phyloP scores from a whole-genome alignment of 2,888 invertebrate species.

The Pterostichus niger region DNA sequence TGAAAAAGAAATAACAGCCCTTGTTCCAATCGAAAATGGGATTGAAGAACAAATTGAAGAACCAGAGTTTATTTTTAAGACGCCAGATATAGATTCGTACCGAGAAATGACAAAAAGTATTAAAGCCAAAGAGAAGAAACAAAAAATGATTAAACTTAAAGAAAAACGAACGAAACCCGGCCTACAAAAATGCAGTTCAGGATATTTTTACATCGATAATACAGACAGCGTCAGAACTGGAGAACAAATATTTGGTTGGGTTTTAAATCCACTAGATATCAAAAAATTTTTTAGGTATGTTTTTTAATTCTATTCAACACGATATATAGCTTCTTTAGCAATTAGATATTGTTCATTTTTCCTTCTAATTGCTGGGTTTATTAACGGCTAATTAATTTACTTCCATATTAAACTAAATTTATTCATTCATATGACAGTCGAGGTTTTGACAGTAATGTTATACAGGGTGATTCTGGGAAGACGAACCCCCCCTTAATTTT shows the following conservation, averaged over 20 bases:
- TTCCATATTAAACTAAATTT: too few relatives aligned
- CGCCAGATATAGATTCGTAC: neutral
- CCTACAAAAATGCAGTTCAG: neutral
- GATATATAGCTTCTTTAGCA: too few relatives aligned
- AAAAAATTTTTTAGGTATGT: conserved; percentile 49
- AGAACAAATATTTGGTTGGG: conserved; percentile 49
- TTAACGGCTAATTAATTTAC: too few relatives aligned
- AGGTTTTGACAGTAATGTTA: too few relatives aligned
- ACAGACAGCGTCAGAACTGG: conserved; percentile 44
- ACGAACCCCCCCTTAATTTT: too few relatives aligned
- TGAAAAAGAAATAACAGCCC: neutral
- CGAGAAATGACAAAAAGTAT: conserved; percentile 5
- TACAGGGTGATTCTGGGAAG: too few relatives aligned
- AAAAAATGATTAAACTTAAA: neutral
- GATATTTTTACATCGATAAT: conserved; percentile 19
- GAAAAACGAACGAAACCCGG: neutral
- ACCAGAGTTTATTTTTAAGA: neutral
- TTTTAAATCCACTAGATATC: conserved; percentile 33
- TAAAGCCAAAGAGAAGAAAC: neutral
- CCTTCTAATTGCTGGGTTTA: too few relatives aligned
- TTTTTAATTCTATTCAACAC: neutral
- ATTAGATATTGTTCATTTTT: too few relatives aligned
- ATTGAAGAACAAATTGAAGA: neutral
- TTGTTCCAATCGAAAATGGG: neutral
- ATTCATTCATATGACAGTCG: too few relatives aligned